Base-by-base conservation (phyloP, 2,888 invertebrate species). In the Tachystola acroxantha region DNA sequence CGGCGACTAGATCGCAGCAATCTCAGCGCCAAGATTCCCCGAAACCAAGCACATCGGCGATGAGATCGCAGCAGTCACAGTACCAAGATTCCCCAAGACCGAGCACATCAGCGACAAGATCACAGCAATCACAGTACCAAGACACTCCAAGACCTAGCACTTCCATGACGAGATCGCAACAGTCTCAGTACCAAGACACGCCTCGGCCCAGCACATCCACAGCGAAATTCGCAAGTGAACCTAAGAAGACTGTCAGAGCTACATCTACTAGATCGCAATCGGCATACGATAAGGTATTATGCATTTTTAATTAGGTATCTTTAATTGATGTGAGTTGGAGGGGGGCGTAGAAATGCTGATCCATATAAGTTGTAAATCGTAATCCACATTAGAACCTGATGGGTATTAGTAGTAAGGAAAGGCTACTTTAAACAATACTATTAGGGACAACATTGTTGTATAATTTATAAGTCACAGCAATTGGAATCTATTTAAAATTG, bases 81-180 rank as follows among this genome's bases (percentile, higher is more conserved):
- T 14, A 56, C 31, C 52, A 48, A 10, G 79, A 80, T 2, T 75
- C 77, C 4, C 79, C 80, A 4, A 75, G 65, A 48, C 50, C 76
- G 0, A 70, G 70, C 38, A 70, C 75, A 7, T 74, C 81, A 1
- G 49, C 64, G 10, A 62, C 64, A 1, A 70, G 24, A 24, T 34
- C 43, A 5, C 45, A 47, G 34, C 42, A 37, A 10, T 36, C 46
- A 1, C 40, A 31, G 9, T 14, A 56, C 31, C 52, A 48, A 10
- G 79, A 80, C 2, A 75, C 77, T 5, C 79, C 80, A 4, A 75
- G 65, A 49, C 50, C 76, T 0, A 70, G 70, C 38, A 70, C 75
- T 6, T 74, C 81, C 1, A 50, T 64, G 10, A 43, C 50, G 11
- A 39, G 43, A 29, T 34, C 43, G 5, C 45, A 47, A 33, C 42